phyloP scores from a whole-genome alignment of 1,140 invertebrate species.

The Eriocheir sinensis region DNA sequence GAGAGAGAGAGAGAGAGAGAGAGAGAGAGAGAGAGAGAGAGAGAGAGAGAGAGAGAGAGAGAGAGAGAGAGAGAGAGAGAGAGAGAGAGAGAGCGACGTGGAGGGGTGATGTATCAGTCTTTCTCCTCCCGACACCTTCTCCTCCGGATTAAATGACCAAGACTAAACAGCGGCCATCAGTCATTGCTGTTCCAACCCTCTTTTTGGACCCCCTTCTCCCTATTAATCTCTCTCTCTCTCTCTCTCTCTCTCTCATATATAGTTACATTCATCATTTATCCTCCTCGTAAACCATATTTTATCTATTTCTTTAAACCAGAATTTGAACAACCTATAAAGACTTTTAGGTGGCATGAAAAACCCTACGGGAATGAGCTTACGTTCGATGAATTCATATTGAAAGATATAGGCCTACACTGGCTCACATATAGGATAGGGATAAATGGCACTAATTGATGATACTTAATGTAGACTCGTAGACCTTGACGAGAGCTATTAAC shows the following conservation, averaged over 20 bases:
- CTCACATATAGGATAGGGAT: no score
- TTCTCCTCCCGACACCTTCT: not conserved
- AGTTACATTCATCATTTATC: no score
- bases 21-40: not conserved
- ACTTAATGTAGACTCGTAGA: no score
- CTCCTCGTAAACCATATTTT: no score
- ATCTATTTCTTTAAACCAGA: no score
- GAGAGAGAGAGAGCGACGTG: slow-evolving; percentile 4
- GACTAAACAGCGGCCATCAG: not conserved
- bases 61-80: slow-evolving; percentile 32
- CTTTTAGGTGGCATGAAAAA: no score
- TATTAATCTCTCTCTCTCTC: not conserved
- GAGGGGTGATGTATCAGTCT: not conserved
- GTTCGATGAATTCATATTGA: no score
- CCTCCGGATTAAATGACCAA: not conserved
- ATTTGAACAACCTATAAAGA: no score
- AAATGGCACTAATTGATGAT: no score
- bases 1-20: slow-evolving; percentile 11
- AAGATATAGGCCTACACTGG: no score
- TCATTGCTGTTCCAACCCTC: not conserved
- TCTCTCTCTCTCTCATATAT: slow-evolving; percentile 3
- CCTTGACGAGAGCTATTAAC: no score
- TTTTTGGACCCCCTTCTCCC: not conserved
- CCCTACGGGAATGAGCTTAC: no score
- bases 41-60: not conserved